Conservation (phyloP, 1,140 invertebrate species). For the Goniozus legneri region DNA sequence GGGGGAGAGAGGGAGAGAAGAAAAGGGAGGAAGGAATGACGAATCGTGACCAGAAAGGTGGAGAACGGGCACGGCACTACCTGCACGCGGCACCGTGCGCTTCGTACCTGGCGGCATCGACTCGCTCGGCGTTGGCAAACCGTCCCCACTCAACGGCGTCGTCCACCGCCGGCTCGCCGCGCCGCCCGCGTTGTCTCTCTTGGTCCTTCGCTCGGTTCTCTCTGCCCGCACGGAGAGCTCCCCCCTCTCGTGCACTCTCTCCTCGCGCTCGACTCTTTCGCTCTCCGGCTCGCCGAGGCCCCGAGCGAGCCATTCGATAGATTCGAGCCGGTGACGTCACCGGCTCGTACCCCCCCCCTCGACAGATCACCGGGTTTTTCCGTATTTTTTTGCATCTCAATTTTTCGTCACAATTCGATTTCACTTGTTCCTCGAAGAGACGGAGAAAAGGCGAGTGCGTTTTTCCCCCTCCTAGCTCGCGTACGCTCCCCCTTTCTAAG, state of each 20-base stretch:
- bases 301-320: constrained; percentile 22
- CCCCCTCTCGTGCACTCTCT: not conserved
- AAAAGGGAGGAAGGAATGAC: not conserved
- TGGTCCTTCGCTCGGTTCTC: not conserved
- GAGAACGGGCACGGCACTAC: constrained; percentile 29
- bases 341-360: too few relatives aligned
- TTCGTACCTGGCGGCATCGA: constrained; percentile 44
- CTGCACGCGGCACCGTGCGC: constrained; percentile 38
- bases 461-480: too few relatives aligned
- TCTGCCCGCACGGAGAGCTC: too few relatives aligned
- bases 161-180: constrained; percentile 1
- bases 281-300: constrained; percentile 5
- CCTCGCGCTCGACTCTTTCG: not conserved
- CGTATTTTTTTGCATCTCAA: too few relatives aligned
- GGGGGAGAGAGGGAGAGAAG: not conserved
- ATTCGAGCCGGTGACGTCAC: constrained; percentile 41
- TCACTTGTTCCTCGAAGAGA: too few relatives aligned
- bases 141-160: constrained; percentile 40
- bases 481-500: too few relatives aligned
- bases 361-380: too few relatives aligned
- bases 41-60: constrained; percentile 10
- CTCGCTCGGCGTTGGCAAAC: constrained; percentile 40
- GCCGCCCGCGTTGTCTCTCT: not conserved
- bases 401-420: too few relatives aligned
- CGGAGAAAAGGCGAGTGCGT: too few relatives aligned